Conservation (phyloP, 2,113 vertebrate genomes). For the Hippopotamus amphibius region DNA sequence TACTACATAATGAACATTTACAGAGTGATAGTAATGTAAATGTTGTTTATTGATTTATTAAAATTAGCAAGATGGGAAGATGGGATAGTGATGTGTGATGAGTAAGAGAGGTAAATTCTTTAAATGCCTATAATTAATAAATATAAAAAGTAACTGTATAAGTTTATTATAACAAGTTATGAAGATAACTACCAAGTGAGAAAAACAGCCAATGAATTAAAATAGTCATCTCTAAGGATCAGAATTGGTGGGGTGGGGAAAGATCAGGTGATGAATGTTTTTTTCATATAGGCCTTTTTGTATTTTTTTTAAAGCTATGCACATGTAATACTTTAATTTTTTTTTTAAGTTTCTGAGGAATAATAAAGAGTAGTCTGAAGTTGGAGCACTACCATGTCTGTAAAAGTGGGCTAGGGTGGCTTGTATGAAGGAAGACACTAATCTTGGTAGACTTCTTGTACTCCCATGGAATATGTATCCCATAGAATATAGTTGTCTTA, state of each 20-base stretch:
- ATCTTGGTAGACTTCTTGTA: not conserved
- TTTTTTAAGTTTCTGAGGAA: not conserved
- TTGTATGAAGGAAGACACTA: not conserved
- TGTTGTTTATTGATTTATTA: conserved; percentile 25
- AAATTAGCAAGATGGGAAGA: not conserved
- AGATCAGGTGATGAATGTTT: not conserved
- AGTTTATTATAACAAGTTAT: not conserved
- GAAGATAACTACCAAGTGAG: not conserved
- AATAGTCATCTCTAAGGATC: not conserved
- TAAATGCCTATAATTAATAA: conserved; percentile 33
- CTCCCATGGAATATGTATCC: not conserved
- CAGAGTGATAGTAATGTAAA: not conserved
- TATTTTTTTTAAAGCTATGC: not conserved
- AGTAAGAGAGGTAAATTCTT: not conserved
- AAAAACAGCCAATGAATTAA: not conserved
- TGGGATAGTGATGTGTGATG: not conserved
- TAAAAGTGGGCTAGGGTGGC: not conserved
- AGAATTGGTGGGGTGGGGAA: not conserved
- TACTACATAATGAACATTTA: not conserved
- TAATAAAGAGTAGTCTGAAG: conserved; percentile 22
- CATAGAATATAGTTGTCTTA: not conserved
- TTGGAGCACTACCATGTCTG: not conserved
- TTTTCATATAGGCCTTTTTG: not conserved
- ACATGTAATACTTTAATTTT: not conserved
- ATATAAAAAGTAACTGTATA: not conserved